phyloP scores from a whole-genome alignment of 2,888 invertebrate genomes.

The Kryphioiulus occultus region DNA sequence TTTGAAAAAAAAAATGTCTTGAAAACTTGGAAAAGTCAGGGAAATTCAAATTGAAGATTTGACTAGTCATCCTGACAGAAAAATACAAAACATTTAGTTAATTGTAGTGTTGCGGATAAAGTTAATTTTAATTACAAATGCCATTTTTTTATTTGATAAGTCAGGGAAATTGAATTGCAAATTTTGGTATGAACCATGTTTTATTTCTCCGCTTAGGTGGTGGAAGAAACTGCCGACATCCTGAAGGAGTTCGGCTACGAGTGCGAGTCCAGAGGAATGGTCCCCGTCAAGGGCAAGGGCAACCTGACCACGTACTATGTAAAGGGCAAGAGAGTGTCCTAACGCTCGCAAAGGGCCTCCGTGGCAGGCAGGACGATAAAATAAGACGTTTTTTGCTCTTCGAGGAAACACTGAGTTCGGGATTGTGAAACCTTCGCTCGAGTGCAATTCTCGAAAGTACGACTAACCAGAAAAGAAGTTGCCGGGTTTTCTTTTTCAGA shows the following conservation, averaged over 20 bases:
- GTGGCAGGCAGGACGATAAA: neutral
- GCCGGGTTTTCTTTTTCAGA: neutral
- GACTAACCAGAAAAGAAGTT: neutral
- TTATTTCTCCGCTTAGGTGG: conserved; percentile 72
- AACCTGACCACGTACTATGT: conserved; percentile 95
- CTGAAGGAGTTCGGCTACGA: conserved; percentile 88
- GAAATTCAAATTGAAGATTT: too few species aligned
- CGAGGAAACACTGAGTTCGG: neutral
- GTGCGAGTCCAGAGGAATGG: conserved; percentile 92
- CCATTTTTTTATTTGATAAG: too few species aligned
- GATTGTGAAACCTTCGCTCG: neutral
- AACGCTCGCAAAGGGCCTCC: neutral
- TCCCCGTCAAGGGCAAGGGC: conserved; percentile 97
- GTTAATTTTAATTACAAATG: too few species aligned
- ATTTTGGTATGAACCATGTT: too few species aligned
- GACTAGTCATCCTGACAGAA: too few species aligned
- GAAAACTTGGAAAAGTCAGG: too few species aligned
- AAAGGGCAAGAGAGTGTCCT: conserved; percentile 57
- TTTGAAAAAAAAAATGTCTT: too few species aligned
- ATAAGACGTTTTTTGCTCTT: neutral
- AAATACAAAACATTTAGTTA: too few species aligned
- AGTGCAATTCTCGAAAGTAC: neutral
- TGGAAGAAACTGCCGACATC: conserved; percentile 91
- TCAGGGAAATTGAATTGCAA: too few species aligned
- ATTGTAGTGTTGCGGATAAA: too few species aligned